Percentiles rank a stretch among this genome's conserved stretches.
Conservation (phyloP, 1,140 invertebrate genomes). For the Choristoneura fumiferana region DNA sequence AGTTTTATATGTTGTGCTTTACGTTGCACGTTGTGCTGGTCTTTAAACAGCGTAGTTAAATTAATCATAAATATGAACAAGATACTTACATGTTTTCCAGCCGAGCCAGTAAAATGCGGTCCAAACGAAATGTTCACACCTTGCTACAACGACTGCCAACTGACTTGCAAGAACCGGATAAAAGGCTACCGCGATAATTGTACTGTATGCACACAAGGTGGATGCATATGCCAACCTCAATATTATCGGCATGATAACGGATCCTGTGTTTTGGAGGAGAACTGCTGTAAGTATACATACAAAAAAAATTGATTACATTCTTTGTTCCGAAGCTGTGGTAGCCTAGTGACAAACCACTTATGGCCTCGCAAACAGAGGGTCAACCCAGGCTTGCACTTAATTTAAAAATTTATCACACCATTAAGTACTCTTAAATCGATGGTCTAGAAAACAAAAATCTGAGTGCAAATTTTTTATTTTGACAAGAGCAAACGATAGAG, state of each 20-base stretch:
- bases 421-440: too few species aligned
- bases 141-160: not conserved
- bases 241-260: slow-evolving; percentile 1
- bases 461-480: not conserved
- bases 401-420: not conserved
- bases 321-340: not conserved
- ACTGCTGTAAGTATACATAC: slow-evolving; percentile 5
- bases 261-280: not conserved
- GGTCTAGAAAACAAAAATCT: not conserved
- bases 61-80: too few species aligned
- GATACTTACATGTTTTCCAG: not conserved
- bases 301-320: too few species aligned
- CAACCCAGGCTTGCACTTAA: not conserved
- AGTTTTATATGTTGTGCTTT: too few species aligned
- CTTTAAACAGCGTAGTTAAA: too few species aligned
- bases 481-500: not conserved
- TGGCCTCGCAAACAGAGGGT: not conserved
- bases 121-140: not conserved
- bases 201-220: not conserved
- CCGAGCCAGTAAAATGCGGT: not conserved
- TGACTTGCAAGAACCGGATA: slow-evolving; percentile 10
- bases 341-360: not conserved
- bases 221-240: not conserved
- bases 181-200: not conserved
- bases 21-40: too few species aligned